Conservation (phyloP, 2,888 invertebrate genomes). For the Tetramorium bicarinatum region DNA sequence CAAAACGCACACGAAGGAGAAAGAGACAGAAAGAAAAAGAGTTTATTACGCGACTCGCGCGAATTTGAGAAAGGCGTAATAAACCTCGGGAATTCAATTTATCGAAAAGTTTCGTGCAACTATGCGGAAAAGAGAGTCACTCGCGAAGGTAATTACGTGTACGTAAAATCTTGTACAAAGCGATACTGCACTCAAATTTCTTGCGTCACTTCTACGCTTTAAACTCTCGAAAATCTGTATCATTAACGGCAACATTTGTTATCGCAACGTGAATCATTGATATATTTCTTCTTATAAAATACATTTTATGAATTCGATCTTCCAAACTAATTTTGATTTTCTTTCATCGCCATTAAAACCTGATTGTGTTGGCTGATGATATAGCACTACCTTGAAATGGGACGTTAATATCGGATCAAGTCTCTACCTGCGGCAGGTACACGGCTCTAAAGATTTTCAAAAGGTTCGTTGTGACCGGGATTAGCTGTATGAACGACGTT, state of each 20-base stretch:
- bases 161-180: background rate
- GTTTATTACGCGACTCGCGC: background rate
- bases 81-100: constrained; percentile 23
- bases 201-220: background rate
- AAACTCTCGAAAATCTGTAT: background rate
- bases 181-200: background rate
- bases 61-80: constrained; percentile 27
- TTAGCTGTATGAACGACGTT: constrained; percentile 25
- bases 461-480: constrained; percentile 23
- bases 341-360: background rate
- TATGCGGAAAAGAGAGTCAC: background rate
- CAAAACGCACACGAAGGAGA: background rate
- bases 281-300: background rate
- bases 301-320: background rate
- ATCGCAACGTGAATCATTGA: background rate
- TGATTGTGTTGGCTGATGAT: background rate
- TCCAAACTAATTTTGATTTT: background rate
- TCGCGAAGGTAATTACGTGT: constrained; percentile 3
- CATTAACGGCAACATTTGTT: background rate
- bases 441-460: constrained; percentile 29
- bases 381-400: background rate
- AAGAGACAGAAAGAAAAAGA: background rate
- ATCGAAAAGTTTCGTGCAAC: constrained; percentile 26
- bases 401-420: constrained; percentile 19
- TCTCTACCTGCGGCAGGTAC: constrained; percentile 28